phyloP scores from a whole-genome alignment of 2,797 vertebrate genomes.

The Sphenopsis melanotis region DNA sequence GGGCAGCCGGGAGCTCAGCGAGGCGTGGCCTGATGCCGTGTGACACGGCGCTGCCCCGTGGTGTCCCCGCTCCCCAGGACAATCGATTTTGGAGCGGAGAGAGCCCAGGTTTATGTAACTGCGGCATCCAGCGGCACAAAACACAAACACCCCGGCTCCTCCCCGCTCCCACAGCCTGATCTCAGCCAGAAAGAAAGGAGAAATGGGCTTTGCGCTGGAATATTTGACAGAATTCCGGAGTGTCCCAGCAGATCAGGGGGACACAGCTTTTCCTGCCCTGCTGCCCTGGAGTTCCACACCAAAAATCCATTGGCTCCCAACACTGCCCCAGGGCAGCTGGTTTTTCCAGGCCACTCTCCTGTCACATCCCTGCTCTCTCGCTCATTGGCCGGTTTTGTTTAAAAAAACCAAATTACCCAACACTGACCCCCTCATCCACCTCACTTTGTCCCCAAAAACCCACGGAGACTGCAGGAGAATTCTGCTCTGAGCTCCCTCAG shows the following conservation, averaged over 20 bases:
- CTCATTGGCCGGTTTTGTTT: not conserved
- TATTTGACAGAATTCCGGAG: rapidly evolving
- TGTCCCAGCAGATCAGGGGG: not conserved
- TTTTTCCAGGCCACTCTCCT: not conserved
- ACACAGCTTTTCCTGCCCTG: not conserved
- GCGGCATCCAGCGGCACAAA: rapidly evolving
- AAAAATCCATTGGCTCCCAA: slow-evolving; percentile 10
- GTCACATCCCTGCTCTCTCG: not conserved
- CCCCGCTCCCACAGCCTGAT: not conserved
- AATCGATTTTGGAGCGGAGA: slow-evolving; percentile 23
- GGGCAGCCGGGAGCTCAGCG: not conserved
- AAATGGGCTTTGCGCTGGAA: too few species aligned
- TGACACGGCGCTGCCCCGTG: not conserved
- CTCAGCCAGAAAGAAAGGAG: rapidly evolving
- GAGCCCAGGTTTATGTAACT: not conserved
- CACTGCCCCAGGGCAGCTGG: not conserved
- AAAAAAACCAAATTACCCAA: not conserved
- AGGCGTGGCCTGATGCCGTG: slow-evolving; percentile 18
- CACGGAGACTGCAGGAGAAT: rapidly evolving
- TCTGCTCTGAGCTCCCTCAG: not conserved
- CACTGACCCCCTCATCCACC: rapidly evolving
- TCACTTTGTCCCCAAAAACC: rapidly evolving
- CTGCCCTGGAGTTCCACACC: not conserved
- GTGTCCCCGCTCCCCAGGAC: slow-evolving; percentile 4
- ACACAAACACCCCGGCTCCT: not conserved